These are phyloP conservation scores for Xanthia togata DNA, from an alignment of 2,888 invertebrate genomes.

Conservation along the genomic window DNA sequence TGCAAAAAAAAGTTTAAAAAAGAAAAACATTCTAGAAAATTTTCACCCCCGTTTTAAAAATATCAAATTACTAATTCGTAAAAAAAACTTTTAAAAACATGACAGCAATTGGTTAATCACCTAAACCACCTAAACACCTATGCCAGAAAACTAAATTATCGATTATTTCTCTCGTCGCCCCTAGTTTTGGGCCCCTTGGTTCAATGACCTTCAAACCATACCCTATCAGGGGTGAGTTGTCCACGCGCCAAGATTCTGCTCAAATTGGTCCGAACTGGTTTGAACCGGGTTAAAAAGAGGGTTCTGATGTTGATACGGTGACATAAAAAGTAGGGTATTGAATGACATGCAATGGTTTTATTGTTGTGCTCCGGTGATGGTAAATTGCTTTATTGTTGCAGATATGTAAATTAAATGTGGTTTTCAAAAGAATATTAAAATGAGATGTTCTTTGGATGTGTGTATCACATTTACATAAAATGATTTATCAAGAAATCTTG, in stretches of 20 bases:
- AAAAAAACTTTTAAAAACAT: conserved; percentile 5
- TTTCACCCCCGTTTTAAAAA: not conserved
- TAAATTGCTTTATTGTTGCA: conserved; percentile 48
- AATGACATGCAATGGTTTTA: conserved; percentile 49
- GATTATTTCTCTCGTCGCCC: conserved; percentile 68
- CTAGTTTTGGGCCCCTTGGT: conserved; percentile 66
- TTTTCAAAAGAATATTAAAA: conserved; percentile 6
- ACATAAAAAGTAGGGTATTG: conserved; percentile 41
- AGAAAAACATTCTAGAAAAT: too few relatives aligned
- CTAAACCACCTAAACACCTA: conserved; percentile 30
- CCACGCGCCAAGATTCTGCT: conserved; percentile 71
- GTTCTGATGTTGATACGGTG: conserved; percentile 44
- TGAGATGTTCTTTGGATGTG: not conserved
- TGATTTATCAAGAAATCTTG: not conserved
- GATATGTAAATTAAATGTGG: conserved; percentile 40
- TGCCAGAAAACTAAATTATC: conserved; percentile 66
- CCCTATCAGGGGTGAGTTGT: conserved; percentile 69
- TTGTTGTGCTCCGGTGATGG: conserved; percentile 43
- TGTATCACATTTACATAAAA: not conserved
- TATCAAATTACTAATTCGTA: not conserved
- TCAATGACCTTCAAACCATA: conserved; percentile 72
- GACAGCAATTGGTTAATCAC: conserved; percentile 41
- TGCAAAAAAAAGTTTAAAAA: not conserved
- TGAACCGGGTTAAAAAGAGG: conserved; percentile 57
- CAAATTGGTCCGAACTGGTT: conserved; percentile 67